Evolutionary conservation across 2,113 vertebrate species (phyloP).

Genomic region (Hippocampus zosterae): DNA sequence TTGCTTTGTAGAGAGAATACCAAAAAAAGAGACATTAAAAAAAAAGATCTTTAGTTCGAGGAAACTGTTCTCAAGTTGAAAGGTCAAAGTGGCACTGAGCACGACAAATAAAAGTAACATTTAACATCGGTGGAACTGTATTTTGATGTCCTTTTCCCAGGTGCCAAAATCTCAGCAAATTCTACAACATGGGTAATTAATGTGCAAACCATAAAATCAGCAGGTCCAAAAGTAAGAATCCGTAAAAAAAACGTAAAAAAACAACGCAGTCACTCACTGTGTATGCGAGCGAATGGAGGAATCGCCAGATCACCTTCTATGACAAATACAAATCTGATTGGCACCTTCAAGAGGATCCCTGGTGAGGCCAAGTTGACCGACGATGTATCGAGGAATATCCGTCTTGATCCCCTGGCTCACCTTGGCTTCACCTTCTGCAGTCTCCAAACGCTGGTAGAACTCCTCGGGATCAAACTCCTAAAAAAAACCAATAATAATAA

Average conservation of each 20-base stretch:
- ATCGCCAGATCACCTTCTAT: neutral
- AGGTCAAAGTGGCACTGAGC: neutral
- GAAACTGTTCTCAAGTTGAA: neutral
- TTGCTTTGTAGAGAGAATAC: neutral
- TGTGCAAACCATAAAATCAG: neutral
- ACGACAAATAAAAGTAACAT: neutral
- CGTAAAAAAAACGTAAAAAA: neutral
- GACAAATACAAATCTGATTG: neutral
- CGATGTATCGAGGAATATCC: constrained; percentile 89
- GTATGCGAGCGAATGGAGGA: too few relatives aligned
- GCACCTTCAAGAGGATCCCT: constrained; percentile 88
- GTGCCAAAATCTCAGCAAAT: neutral
- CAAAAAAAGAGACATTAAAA: neutral
- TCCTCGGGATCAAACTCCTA: constrained; percentile 95
- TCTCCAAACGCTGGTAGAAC: constrained; percentile 92
- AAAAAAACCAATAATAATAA: neutral
- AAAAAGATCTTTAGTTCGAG: neutral
- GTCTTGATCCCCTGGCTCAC: constrained; percentile 87
- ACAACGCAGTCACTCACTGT: neutral
- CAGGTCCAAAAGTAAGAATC: neutral
- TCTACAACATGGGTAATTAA: neutral
- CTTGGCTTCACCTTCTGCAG: constrained; percentile 87
- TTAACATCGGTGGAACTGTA: neutral
- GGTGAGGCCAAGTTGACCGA: constrained; percentile 86
- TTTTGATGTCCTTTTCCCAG: neutral